phyloP scores from a whole-genome alignment of 2,797 vertebrate species.

The Tokudaia muenninki region DNA sequence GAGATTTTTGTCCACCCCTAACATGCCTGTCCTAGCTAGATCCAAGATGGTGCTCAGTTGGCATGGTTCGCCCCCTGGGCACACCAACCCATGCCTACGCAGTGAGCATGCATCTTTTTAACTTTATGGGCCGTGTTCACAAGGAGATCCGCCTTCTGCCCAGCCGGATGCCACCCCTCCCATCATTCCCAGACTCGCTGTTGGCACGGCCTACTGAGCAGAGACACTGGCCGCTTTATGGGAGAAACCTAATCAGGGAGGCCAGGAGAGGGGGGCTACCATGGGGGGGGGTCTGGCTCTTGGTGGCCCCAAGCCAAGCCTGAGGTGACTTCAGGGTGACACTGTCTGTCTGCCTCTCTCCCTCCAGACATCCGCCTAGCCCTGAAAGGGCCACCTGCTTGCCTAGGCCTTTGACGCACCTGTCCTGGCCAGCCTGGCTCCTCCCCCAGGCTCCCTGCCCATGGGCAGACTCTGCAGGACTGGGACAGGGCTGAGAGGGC shows the following conservation, averaged over 20 bases:
- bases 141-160: slow-evolving; percentile 80
- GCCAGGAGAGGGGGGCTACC: background rate
- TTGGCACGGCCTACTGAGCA: slow-evolving; percentile 86
- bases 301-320: slow-evolving; percentile 86
- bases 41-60: background rate
- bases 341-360: slow-evolving; percentile 87
- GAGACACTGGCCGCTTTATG: slow-evolving; percentile 89
- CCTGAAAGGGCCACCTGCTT: slow-evolving; percentile 78
- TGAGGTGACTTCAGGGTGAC: slow-evolving; percentile 89
- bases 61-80: background rate
- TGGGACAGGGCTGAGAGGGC: background rate
- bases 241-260: slow-evolving; percentile 87
- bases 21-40: background rate
- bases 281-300: slow-evolving; percentile 70
- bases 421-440: slow-evolving; percentile 76
- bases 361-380: slow-evolving; percentile 84
- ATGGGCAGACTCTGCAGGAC: fast-evolving
- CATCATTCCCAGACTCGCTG: slow-evolving; percentile 81
- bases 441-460: slow-evolving; percentile 83
- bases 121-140: slow-evolving; percentile 83
- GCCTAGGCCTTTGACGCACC: slow-evolving; percentile 81
- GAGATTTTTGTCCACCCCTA: background rate
- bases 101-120: slow-evolving; percentile 72
- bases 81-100: background rate
- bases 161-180: slow-evolving; percentile 15